Base-by-base conservation (phyloP, 1,140 invertebrate genomes). In the Drosophila truncata region DNA sequence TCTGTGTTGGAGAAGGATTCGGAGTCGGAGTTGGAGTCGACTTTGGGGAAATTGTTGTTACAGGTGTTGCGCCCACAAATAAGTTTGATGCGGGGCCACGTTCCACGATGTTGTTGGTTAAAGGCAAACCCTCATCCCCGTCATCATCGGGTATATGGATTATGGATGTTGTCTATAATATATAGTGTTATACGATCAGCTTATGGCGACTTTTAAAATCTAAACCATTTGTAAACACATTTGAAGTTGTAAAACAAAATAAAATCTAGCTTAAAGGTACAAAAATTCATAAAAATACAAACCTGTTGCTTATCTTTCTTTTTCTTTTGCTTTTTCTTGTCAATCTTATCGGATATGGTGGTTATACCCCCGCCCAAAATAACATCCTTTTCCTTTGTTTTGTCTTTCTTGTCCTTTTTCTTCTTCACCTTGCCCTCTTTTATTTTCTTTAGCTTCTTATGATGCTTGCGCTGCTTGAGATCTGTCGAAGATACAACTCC, bases 361-460 rank as follows among this genome's bases (percentile, higher is more conserved):
- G 44, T 11, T 25, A 27, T 61, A 4, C 63, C 42, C 0, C 5
- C 52, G 20, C 8, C 20, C 16, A 54, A 23, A 6, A 93, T 93
- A 93, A 93, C 94, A 84, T 94, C 92, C 92, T 95, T 94, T 83
- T 94, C 94, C 92, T 94, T 95, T 11, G 92, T 93, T 88, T 95
- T 95, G 42, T 95, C 95, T 72, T 96, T 96, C 78, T 96, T 96
- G 60, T 96, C 96, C 80, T 97, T 96, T 82, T 97, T 97, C 91
- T 96, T 96, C 83, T 96, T 96, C 6, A 95, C 93, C 91, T 95
- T 95, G 27, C 94, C 94, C 44, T 95, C 94, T 82, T 96, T 96
- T 35, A 95, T 94, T 78, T 95, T 96, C 63, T 96, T 95, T 54
- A 95, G 94, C 92, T 96, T 96, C 57, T 96, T 94, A 80, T 96